phyloP scores from a whole-genome alignment of 2,113 vertebrate genomes.

The Microtus oregoni region DNA sequence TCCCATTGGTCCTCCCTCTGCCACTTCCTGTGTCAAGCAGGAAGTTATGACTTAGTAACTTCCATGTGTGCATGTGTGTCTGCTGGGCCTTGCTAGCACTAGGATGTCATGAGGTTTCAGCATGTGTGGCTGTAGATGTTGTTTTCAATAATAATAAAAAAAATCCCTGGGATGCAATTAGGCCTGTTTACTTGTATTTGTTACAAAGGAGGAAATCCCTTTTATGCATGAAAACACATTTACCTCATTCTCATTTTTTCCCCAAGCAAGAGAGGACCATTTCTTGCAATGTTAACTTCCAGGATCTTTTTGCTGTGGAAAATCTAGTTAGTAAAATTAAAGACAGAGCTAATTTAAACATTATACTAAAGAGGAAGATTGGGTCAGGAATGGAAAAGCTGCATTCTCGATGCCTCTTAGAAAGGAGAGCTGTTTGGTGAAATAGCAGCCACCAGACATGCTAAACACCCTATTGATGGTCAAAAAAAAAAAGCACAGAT shows the following conservation, averaged over 20 bases:
- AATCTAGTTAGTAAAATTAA: conserved; percentile 69
- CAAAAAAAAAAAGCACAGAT: not conserved
- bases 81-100: not conserved
- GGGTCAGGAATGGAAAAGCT: not conserved
- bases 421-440: not conserved
- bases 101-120: not conserved
- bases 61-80: not conserved
- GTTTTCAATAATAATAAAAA: conserved; percentile 34
- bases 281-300: conserved; percentile 59
- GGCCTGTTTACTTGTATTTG: conserved; percentile 32
- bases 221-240: conserved; percentile 70
- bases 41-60: not conserved
- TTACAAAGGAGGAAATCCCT: conserved; percentile 44
- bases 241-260: conserved; percentile 44
- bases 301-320: not conserved
- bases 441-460: not conserved
- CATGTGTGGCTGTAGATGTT: not conserved
- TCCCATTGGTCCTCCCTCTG: not conserved
- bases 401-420: not conserved
- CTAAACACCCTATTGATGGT: not conserved
- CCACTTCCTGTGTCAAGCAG: not conserved
- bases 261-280: conserved; percentile 32
- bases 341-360: conserved; percentile 54
- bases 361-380: conserved; percentile 6
- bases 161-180: conserved; percentile 62